phyloP scores from a whole-genome alignment of 2,888 invertebrate genomes.

The Drosophila putrida region DNA sequence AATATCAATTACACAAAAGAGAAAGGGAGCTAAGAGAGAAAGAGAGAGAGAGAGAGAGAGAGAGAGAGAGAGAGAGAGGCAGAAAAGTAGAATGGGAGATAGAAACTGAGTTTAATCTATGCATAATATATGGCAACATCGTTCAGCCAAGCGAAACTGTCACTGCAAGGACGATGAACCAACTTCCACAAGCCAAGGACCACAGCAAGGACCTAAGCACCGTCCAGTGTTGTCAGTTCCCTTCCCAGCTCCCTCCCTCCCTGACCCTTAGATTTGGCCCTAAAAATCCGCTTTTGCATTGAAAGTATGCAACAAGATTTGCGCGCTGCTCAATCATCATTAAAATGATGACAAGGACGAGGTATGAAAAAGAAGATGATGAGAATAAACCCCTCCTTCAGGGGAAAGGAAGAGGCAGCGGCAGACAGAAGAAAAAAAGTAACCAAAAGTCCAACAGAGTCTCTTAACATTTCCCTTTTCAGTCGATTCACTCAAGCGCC shows the following conservation, averaged over 20 bases:
- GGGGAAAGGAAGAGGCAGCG: background rate
- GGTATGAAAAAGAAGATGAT: constrained; percentile 6
- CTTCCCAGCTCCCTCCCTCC: background rate
- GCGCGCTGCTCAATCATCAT: constrained; percentile 76
- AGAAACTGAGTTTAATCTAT: constrained; percentile 46
- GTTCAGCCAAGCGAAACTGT: constrained; percentile 57
- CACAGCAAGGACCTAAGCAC: background rate
- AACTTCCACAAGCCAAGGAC: background rate
- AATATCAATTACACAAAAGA: constrained; percentile 59
- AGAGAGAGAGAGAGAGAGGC: background rate
- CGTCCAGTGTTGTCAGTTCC: background rate
- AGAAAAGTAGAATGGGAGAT: background rate
- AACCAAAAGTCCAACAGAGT: constrained; percentile 48
- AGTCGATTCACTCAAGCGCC: constrained; percentile 70
- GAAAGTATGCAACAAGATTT: constrained; percentile 73
- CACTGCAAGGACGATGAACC: constrained; percentile 38
- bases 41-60: no score
- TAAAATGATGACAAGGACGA: constrained; percentile 48
- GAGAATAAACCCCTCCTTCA: background rate
- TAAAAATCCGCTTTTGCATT: constrained; percentile 52
- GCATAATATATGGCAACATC: constrained; percentile 38
- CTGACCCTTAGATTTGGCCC: background rate
- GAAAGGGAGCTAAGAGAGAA: background rate
- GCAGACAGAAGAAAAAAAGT: constrained; percentile 25
- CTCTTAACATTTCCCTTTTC: constrained; percentile 62